Conservation (phyloP, 2,888 invertebrate species). For the Rotaria macrura region DNA sequence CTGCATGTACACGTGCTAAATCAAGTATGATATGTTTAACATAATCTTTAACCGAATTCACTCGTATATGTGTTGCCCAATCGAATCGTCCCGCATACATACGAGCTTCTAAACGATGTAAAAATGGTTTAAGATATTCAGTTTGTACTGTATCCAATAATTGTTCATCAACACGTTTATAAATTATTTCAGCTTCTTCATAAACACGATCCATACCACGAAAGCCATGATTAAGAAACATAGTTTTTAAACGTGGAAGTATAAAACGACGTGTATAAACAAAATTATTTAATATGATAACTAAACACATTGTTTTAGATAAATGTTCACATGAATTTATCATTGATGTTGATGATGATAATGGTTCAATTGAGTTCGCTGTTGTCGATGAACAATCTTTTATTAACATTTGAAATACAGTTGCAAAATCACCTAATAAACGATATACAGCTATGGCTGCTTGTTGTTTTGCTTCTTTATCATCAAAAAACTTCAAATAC, state of each 20-base stretch:
- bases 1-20: conserved; percentile 5
- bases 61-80: neutral
- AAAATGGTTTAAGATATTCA: conserved; percentile 1
- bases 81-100: conserved; percentile 1
- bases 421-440: neutral
- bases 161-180: neutral
- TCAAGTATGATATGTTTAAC: neutral
- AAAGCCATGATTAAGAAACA: neutral
- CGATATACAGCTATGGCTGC: conserved; percentile 1
- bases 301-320: neutral
- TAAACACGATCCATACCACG: neutral
- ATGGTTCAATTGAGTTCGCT: neutral
- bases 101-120: neutral
- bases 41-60: neutral
- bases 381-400: neutral
- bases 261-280: neutral
- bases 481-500: neutral
- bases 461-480: neutral
- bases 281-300: neutral
- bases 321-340: neutral
- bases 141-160: neutral
- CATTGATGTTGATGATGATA: neutral
- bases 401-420: neutral
- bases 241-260: neutral
- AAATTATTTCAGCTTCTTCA: neutral